Base-by-base conservation (phyloP, 2,888 invertebrate species). In the Hedya salicella region DNA sequence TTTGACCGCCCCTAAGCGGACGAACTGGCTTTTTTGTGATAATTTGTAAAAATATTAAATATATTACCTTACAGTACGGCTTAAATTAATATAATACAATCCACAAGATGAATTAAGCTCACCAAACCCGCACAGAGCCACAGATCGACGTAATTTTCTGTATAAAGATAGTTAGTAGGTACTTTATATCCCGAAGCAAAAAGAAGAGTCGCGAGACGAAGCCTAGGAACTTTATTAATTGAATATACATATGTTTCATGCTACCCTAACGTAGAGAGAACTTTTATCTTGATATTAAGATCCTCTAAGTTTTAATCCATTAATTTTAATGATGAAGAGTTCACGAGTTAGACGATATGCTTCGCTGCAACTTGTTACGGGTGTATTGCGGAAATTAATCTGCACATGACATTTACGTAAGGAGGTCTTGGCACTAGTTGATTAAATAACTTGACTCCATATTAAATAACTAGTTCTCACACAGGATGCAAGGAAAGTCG, bases 381-480 rank as follows among this genome's bases (percentile, higher is more conserved):
- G n/a, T n/a, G n/a, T 13, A 52, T 32, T 17, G 17, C 13, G 17
- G 32, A 17, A 36, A 52, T 32, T 5, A 36, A 17, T 36, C 32
- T 52, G 11, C 36, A 36, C 17, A 16, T 36, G 17, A n/a, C 36
- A 30, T 50, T 32, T 30, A 50, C 9, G 3, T 32, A 16, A 0
- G 8, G 6, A 14, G 4, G 1, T 30, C 32, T 17, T 32, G 16
- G 32, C 17, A 6, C 6, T 11, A 53, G 46, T 53, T 62, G 46
- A 53, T 62, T 44, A 44, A 53, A 46, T 44, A 53, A 54, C 53
- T 46, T 40, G 53, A 30, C 21, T 53, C 14, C 3, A 16, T 54
- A 53, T 53, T 46, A 36, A 42, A 44, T 40, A 36, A 39, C 21
- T 44, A 46, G 42, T 32, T 53, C 32, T 46, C 25, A 42, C 4